Conservation (phyloP, 2,113 vertebrate genomes). For the Pantherophis guttatus region DNA sequence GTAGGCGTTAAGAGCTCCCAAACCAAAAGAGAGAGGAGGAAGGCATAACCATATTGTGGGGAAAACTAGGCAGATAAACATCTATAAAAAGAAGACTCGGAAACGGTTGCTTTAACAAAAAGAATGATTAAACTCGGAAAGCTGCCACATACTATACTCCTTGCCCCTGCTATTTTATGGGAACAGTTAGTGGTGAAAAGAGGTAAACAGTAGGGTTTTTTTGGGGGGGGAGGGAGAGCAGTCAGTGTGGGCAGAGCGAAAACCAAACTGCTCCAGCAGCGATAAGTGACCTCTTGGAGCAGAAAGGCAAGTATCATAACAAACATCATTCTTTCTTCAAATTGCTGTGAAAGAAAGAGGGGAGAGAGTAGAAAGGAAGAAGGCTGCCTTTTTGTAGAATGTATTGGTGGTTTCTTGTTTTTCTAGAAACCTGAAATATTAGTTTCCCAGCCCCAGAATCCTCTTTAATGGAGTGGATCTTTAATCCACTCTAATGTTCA, state of each 20-base stretch:
- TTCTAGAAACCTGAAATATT: conserved; percentile 2
- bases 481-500: neutral
- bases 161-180: conserved; percentile 22
- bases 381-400: conserved; percentile 3
- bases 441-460: neutral
- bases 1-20: neutral
- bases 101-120: conserved; percentile 3
- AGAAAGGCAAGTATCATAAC: neutral
- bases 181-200: conserved; percentile 1
- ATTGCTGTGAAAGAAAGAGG: neutral
- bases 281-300: neutral
- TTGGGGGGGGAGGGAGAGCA: neutral
- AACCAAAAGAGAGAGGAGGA: conserved; percentile 4
- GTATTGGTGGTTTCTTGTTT: neutral
- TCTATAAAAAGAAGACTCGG: accelerated
- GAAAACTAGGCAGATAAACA: conserved; percentile 22
- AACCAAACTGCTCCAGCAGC: accelerated
- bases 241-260: neutral
- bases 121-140: neutral
- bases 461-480: neutral
- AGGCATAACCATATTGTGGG: neutral
- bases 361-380: conserved; percentile 1
- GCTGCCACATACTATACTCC: neutral
- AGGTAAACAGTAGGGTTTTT: neutral
- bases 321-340: accelerated